phyloP scores from a whole-genome alignment of 2,797 vertebrate genomes.

The Darevskia mixta region DNA sequence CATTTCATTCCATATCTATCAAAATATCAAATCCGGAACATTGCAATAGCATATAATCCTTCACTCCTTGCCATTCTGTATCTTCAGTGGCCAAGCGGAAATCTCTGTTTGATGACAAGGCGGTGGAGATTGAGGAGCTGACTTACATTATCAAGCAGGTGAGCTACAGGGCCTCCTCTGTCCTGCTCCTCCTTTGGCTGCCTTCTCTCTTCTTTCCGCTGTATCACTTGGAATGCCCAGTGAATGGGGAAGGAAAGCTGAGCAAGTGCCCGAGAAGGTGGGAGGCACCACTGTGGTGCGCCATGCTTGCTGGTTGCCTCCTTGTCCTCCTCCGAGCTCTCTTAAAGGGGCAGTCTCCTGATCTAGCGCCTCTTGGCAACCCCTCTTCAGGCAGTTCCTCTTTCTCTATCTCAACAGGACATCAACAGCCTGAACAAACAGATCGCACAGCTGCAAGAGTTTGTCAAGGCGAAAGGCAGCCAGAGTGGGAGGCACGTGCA shows the following conservation, averaged over 20 bases:
- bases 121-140: conserved; percentile 92
- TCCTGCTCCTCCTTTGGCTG: fast-evolving
- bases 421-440: conserved; percentile 95
- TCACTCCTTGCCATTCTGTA: no score
- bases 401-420: conserved; percentile 79
- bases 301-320: not conserved
- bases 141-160: conserved; percentile 97
- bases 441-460: conserved; percentile 92
- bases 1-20: no score
- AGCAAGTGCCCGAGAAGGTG: not conserved
- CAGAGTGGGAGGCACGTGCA: conserved; percentile 91
- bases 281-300: not conserved
- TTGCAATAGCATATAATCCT: no score
- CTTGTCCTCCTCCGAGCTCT: not conserved
- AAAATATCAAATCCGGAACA: no score
- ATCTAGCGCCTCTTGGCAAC: not conserved
- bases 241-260: not conserved
- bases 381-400: not conserved
- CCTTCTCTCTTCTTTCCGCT: not conserved
- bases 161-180: conserved; percentile 35
- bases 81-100: conserved; percentile 93
- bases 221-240: not conserved
- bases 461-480: conserved; percentile 86
- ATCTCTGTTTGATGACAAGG: conserved; percentile 95
- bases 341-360: not conserved